Conservation (phyloP, 1,140 invertebrate genomes). For the Lucilia cuprina region DNA sequence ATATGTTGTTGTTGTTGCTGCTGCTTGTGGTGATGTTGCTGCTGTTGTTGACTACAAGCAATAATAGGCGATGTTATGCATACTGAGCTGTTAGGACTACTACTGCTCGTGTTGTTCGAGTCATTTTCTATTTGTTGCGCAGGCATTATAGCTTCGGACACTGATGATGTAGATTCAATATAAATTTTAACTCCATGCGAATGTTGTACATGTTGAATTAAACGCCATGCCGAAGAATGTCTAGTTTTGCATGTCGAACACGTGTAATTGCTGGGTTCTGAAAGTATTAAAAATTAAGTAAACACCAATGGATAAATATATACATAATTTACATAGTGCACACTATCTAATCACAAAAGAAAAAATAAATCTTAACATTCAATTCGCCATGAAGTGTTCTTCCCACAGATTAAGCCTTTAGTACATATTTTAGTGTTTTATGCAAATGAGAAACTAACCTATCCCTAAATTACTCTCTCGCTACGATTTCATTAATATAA, state of each 20-base stretch:
- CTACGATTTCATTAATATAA: slow-evolving; percentile 38
- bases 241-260: slow-evolving; percentile 93
- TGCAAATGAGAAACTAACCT: slow-evolving; percentile 20
- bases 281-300: slow-evolving; percentile 59
- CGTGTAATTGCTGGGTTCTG: slow-evolving; percentile 94
- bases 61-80: not conserved
- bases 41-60: not conserved
- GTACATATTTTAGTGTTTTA: slow-evolving; percentile 2
- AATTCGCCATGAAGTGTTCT: not conserved
- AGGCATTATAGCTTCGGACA: not conserved
- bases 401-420: slow-evolving; percentile 12
- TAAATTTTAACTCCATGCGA: slow-evolving; percentile 94
- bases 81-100: slow-evolving; percentile 27
- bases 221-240: slow-evolving; percentile 88
- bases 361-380: not conserved
- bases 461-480: slow-evolving; percentile 20
- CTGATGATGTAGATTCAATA: slow-evolving; percentile 67
- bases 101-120: slow-evolving; percentile 33
- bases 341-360: not conserved
- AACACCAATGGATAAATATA: not conserved
- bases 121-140: not conserved
- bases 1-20: slow-evolving; percentile 36
- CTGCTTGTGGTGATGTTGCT: slow-evolving; percentile 22
- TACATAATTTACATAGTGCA: not conserved
- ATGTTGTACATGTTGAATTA: slow-evolving; percentile 94